Evolutionary conservation across 2,888 invertebrate genomes (phyloP), one percentile per base, ranked within the genome.

Genomic region (Trachelus iudaicus): DNA sequence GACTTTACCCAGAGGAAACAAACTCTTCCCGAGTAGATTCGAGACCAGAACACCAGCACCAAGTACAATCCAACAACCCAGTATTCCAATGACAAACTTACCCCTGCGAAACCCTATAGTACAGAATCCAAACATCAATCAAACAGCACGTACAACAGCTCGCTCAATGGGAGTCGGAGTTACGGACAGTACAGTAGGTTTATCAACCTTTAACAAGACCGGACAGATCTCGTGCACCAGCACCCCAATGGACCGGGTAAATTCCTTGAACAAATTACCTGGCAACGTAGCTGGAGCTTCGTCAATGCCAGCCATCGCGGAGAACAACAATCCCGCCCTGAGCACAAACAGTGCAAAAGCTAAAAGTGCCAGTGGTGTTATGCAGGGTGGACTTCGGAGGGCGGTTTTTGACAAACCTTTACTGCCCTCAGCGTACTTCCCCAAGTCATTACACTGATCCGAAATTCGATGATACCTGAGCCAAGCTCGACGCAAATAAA

Each of bases 141-240:
- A 89, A 78, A 89, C 89, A 4, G 85, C 83, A 31, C 89, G 90
- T 35, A 83, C 81, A 31, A 85, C 88, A 23, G 86, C 87, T 4
- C 84, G 90, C 11, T 85, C 90, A 6, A 86, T 85, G 79, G 89
- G 89, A 2, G 88, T 90, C 11, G 90, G 88, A 23, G 82, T 88
- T 3, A 79, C 87, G 9, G 90, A 89, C 33, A 87, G 81, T 76
- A 85, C 89, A 11, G 82, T 87, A 56, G 89, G 88, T 37, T 79
- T 87, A 69, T 83, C 86, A 4, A 86, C 87, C 6, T 88, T 90
- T 68, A 89, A 87, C 69, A 91, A 89, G 81, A 82, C 87, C 76
- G 90, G 90, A 23, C 88, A 87, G 76, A 91, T 91, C 75, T 87
- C 90, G 4, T 90, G 88, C 77, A 91, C 91, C 3, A 91, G 91